Conservation (phyloP, 2,113 vertebrate genomes). For the Crocuta crocuta region DNA sequence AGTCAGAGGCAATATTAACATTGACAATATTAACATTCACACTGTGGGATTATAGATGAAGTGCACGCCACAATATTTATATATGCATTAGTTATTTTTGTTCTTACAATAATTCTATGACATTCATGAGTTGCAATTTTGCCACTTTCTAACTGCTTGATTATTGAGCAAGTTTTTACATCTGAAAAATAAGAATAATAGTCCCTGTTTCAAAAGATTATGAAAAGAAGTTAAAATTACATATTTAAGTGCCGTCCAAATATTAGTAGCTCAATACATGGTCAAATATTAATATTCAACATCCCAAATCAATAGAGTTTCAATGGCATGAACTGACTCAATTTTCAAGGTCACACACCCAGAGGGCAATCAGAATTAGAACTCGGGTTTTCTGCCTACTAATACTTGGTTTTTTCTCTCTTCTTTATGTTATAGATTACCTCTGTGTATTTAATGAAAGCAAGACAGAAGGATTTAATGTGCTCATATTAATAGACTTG, state of each 20-base stretch:
- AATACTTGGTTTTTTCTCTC: not conserved
- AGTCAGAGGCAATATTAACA: not conserved
- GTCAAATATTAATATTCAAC: constrained; percentile 28
- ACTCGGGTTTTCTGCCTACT: not conserved
- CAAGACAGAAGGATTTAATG: constrained; percentile 9
- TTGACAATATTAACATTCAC: not conserved
- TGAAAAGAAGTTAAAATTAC: not conserved
- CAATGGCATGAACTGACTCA: not conserved
- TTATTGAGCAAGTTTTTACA: not conserved
- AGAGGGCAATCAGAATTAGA: constrained; percentile 15
- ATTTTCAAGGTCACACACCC: not conserved
- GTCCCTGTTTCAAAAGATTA: not conserved
- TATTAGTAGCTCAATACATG: not conserved
- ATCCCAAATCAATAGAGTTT: not conserved
- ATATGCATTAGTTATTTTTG: not conserved
- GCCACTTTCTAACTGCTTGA: not conserved
- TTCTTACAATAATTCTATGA: not conserved
- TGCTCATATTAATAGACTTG: constrained; percentile 5
- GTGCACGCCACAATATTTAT: not conserved
- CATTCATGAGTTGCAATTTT: not conserved
- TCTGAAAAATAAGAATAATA: constrained; percentile 32
- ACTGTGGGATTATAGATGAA: not conserved
- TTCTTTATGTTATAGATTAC: not conserved
- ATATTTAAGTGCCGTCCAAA: constrained; percentile 7
- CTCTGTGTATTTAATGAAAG: not conserved